These are phyloP conservation scores for Eupeodes latifasciatus DNA, from an alignment of 2,888 invertebrate species.

Conservation along the genomic window DNA sequence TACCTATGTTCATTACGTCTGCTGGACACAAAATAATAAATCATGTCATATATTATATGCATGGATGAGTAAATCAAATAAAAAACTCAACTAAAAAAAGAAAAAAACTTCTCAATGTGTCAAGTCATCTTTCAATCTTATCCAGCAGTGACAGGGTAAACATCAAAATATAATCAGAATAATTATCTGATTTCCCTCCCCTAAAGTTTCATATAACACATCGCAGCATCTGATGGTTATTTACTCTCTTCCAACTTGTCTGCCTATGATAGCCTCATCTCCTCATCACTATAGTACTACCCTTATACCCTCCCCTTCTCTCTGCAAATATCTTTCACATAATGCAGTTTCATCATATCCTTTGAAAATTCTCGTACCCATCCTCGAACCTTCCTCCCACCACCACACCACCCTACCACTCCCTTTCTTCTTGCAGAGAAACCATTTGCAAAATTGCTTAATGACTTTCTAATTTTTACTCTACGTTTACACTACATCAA, in stretches of 20 bases:
- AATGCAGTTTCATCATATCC: constrained; percentile 63
- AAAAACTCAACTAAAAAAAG: neutral
- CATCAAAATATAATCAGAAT: constrained; percentile 71
- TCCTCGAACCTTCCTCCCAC: neutral
- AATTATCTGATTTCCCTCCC: constrained; percentile 65
- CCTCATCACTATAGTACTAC: no score
- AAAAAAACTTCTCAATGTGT: constrained; percentile 42
- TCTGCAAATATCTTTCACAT: constrained; percentile 39
- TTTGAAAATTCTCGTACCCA: constrained; percentile 25
- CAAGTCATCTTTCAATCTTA: constrained; percentile 58
- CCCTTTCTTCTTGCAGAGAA: constrained; percentile 36
- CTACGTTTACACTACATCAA: constrained; percentile 55
- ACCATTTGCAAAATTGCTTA: constrained; percentile 78
- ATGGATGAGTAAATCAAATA: neutral
- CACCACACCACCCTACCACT: neutral
- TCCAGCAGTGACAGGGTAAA: constrained; percentile 56
- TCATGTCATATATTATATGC: constrained; percentile 2
- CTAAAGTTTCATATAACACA: constrained; percentile 36
- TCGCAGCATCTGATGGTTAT: constrained; percentile 15
- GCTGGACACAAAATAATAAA: constrained; percentile 31
- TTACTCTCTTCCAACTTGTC: neutral
- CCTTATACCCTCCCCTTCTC: neutral
- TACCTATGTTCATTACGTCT: neutral
- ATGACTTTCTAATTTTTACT: constrained; percentile 77
- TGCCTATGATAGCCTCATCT: neutral